Evolutionary conservation across 2,113 vertebrate species (phyloP).

Genomic region (Chitala chitala): DNA sequence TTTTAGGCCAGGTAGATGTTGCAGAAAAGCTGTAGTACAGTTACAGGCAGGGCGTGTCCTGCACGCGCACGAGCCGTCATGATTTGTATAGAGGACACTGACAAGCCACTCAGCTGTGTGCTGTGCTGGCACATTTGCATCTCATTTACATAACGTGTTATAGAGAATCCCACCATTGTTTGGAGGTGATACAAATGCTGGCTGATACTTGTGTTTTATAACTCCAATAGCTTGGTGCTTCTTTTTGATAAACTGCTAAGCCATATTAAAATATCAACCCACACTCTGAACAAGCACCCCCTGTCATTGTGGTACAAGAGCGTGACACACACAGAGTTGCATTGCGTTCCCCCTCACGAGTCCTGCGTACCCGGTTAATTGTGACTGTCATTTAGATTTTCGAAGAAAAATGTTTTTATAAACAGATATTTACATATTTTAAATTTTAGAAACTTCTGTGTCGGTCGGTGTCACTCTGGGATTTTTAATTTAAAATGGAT

Average conservation of each 20-base stretch:
- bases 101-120: no score
- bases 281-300: no score
- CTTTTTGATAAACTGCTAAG: no score
- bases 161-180: constrained; percentile 27
- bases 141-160: constrained; percentile 31
- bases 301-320: no score
- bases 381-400: no score
- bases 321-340: background rate
- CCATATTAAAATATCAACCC: no score
- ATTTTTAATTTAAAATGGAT: background rate
- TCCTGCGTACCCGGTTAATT: no score
- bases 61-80: constrained; percentile 3
- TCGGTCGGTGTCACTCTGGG: background rate
- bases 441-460: background rate
- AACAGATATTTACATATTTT: background rate
- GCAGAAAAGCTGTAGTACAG: constrained; percentile 13
- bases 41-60: constrained; percentile 23
- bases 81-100: constrained; percentile 44
- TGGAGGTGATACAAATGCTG: constrained; percentile 26
- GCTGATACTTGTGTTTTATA: background rate
- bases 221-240: background rate
- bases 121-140: no score
- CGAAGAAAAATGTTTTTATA: background rate
- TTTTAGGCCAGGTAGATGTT: constrained; percentile 25
- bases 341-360: background rate